Evolutionary conservation across 2,888 invertebrate genomes (phyloP), one percentile per base, ranked within the genome.

Genomic region (Flexamia atlantica): DNA sequence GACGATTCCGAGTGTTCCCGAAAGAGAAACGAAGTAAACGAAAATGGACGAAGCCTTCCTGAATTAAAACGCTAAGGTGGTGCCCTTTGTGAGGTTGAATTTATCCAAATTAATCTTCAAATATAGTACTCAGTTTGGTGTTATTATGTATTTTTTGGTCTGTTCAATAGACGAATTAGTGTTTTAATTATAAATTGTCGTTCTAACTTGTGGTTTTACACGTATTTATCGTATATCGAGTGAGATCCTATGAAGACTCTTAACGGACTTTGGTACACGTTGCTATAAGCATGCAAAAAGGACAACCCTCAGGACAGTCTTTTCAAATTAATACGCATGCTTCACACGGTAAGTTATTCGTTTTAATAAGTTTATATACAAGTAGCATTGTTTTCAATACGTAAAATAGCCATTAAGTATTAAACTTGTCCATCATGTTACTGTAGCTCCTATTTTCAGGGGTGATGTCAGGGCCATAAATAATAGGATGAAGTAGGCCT

Each of bases 261-360:
- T 87, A 87, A 86, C 86, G 82, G 85, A 86, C 84, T 84, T 84
- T 84, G 84, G 85, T 85, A 87, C 87, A 87, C 87, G 87, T 87
- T 87, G 87, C 87, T 86, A 87, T 87, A 87, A 87, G 86, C 87
- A 86, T 87, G 86, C 87, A 85, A 86, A 87, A 87, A 85, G 87
- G 87, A 81, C 86, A 87, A 87, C 86, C 87, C 84, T 87, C 86
- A 81, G 81, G 32, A 70, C 76, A 76, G 50, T 40, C 76, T 20
- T 76, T 76, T 76, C 76, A 76, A 76, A 36, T 40, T 76, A 76
- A 28, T 42, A 46, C 76, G 28, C 76, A 76, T 76, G 76, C 76
- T 76, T 36, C 76, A 46, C 76, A 46, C 40, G 76, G 76, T 76
- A 50, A 76, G 76, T 76, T 25, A 23, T 40, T 5, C 30, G 30